Conservation (phyloP, 2,113 vertebrate species). For the Brachyhypopomus occidentalis region DNA sequence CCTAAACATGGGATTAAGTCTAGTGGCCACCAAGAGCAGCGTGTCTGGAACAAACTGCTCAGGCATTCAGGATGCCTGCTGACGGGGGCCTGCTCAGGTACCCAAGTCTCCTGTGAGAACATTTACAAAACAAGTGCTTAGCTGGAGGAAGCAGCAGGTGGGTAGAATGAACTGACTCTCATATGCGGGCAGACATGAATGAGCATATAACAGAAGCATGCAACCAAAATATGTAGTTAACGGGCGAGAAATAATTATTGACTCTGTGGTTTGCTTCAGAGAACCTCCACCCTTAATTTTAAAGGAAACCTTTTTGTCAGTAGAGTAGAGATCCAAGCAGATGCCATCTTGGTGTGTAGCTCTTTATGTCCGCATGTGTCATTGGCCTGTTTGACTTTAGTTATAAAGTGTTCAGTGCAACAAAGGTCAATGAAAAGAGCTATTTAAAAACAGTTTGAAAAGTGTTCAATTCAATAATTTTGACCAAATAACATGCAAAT, state of each 20-base stretch:
- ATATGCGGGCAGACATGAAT: constrained; percentile 36
- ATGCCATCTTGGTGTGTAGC: no score
- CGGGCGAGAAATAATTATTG: not conserved
- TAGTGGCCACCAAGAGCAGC: constrained; percentile 42
- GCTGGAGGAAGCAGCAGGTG: constrained; percentile 19
- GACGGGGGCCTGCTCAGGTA: constrained; percentile 56
- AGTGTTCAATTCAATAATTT: no score
- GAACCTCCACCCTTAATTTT: not conserved
- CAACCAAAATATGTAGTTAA: constrained; percentile 3
- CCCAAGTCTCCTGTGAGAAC: constrained; percentile 50
- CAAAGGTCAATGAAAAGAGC: no score
- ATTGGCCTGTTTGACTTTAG: no score
- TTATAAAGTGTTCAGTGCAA: no score
- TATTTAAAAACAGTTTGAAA: no score
- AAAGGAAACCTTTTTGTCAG: constrained; percentile 5
- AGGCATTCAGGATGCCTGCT: constrained; percentile 72
- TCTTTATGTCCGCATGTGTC: no score
- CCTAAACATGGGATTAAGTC: constrained; percentile 46
- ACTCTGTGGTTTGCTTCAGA: not conserved
- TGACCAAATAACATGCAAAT: no score
- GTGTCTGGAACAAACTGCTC: constrained; percentile 74
- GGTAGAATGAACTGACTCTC: constrained; percentile 31
- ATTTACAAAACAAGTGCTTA: constrained; percentile 72
- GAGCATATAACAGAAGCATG: constrained; percentile 26
- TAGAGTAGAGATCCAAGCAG: no score